These are phyloP conservation scores for Seira ritae DNA, from an alignment of 2,888 invertebrate species.

Conservation along the genomic window DNA sequence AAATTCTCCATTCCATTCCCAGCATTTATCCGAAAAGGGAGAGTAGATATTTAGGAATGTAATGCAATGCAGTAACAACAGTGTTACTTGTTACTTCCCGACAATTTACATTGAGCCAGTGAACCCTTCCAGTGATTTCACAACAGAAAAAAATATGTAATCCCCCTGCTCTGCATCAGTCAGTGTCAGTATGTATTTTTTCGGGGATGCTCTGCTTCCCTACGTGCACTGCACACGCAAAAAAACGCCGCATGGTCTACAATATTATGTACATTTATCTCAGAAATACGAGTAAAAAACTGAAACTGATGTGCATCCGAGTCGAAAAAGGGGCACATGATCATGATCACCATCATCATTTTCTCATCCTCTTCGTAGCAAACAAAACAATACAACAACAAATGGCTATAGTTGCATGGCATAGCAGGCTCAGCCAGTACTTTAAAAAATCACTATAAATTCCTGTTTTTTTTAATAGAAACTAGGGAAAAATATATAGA, in stretches of 20 bases:
- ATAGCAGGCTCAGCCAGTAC: conserved; percentile 42
- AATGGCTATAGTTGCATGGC: conserved; percentile 43
- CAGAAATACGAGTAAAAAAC: conserved; percentile 31
- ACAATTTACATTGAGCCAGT: no score
- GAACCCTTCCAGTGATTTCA: no score
- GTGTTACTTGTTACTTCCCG: no score
- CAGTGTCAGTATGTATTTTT: no score
- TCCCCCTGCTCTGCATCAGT: no score
- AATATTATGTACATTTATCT: background rate
- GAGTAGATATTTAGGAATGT: no score
- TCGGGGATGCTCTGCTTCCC: background rate
- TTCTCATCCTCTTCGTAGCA: background rate
- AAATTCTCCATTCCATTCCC: no score
- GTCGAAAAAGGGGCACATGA: conserved; percentile 61
- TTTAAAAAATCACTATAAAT: conserved; percentile 7
- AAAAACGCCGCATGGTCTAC: no score
- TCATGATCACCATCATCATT: conserved; percentile 29
- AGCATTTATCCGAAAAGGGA: no score
- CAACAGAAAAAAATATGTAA: no score
- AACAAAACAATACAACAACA: background rate
- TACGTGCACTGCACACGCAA: background rate
- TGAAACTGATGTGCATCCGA: conserved; percentile 62
- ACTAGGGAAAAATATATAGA: background rate
- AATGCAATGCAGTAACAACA: no score
- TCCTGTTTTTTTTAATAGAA: background rate